A percentile compares a stretch with the other conserved stretches of the same genome.
Conservation (phyloP, 2,797 vertebrate genomes). For the Poeciliopsis presidionis region DNA sequence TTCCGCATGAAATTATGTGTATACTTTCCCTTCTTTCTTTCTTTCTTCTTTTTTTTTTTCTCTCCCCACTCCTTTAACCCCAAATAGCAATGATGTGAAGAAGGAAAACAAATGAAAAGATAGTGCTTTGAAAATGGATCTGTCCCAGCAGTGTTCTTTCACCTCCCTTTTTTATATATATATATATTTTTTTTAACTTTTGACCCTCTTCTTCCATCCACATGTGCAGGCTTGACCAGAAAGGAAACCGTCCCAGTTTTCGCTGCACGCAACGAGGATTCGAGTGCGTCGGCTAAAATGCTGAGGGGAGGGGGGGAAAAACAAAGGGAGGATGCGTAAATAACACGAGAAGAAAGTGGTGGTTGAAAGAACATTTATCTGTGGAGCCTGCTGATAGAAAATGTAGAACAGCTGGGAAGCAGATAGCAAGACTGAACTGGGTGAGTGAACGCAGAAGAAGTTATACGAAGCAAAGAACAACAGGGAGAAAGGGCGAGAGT, state of each 20-base stretch:
- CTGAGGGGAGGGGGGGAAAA: constrained; percentile 17
- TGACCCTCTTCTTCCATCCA: constrained; percentile 53
- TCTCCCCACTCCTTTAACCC: constrained; percentile 40
- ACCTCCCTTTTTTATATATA: constrained; percentile 37
- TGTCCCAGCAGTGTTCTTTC: constrained; percentile 45
- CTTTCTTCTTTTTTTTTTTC: not conserved
- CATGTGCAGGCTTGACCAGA: constrained; percentile 78
- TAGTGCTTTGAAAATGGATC: constrained; percentile 80
- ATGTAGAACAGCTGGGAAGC: constrained; percentile 17
- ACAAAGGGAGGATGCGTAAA: constrained; percentile 33
- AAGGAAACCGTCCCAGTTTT: constrained; percentile 62
- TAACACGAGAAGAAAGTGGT: constrained; percentile 36
- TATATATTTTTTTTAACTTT: too few relatives aligned
- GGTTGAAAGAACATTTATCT: constrained; percentile 26
- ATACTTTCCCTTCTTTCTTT: constrained; percentile 32
- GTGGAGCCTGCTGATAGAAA: constrained; percentile 29
- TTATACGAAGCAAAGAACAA: not conserved
- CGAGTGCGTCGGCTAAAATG: constrained; percentile 19
- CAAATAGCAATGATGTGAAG: constrained; percentile 71
- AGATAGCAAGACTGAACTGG: constrained; percentile 15
- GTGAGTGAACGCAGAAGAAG: constrained; percentile 9
- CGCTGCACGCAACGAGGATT: constrained; percentile 69
- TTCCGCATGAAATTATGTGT: constrained; percentile 32
- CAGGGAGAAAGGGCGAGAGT: constrained; percentile 6
- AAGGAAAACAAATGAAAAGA: constrained; percentile 80